Conservation (phyloP, 2,888 invertebrate species). For the Drosophila pseudotalamancana region DNA sequence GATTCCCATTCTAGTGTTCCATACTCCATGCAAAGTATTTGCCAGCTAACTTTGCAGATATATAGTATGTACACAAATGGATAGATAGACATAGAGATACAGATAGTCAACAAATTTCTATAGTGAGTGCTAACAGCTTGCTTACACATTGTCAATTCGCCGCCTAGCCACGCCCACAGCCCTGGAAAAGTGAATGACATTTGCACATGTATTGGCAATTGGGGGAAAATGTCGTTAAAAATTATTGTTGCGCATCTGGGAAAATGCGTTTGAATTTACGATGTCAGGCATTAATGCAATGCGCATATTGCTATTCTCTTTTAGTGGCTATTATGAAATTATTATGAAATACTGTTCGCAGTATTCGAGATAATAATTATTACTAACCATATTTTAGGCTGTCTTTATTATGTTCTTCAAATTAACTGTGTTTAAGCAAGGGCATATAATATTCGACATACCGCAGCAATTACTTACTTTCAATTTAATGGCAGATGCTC, state of each 20-base stretch:
- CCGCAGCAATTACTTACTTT: neutral
- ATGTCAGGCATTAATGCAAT: slow-evolving; percentile 16
- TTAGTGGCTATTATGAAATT: neutral
- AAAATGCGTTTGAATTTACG: slow-evolving; percentile 45
- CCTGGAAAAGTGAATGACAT: slow-evolving; percentile 60
- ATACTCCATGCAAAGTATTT: slow-evolving; percentile 31
- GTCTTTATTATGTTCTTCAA: no score
- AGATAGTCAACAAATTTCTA: slow-evolving; percentile 8
- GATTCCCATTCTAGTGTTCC: slow-evolving; percentile 31
- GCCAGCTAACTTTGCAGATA: slow-evolving; percentile 33
- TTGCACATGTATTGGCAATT: slow-evolving; percentile 55
- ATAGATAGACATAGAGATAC: no score
- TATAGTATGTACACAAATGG: neutral
- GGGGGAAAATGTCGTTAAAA: slow-evolving; percentile 17
- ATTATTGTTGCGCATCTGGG: slow-evolving; percentile 38
- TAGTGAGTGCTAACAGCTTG: slow-evolving; percentile 51
- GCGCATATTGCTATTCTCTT: neutral
- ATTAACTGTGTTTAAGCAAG: no score
- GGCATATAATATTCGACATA: neutral
- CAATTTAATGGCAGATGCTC: slow-evolving; percentile 12
- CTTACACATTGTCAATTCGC: slow-evolving; percentile 16
- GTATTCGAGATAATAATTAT: no score
- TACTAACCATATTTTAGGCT: no score
- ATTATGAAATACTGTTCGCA: neutral
- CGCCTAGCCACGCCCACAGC: neutral